Evolutionary conservation across 2,888 invertebrate species (phyloP), one percentile per base, ranked within the genome.

Genomic region (Drosophila aldrichi): DNA sequence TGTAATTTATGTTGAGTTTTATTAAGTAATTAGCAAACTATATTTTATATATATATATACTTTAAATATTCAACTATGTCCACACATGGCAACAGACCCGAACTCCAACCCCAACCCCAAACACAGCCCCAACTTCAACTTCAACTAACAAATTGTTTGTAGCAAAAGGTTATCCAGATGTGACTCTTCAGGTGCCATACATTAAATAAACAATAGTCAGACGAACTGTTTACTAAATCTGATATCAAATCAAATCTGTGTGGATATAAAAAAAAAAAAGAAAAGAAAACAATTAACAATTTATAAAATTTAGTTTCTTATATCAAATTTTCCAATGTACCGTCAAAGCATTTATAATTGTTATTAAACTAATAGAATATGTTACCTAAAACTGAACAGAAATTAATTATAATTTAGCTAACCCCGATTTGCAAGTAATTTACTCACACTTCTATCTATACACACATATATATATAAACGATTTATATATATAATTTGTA

Each of bases 291-390:
- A 60, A 68, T 6, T 16, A 36, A 36, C 36, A 36, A 36, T 36
- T 36, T 36, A 0, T 2, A 32, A 65, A 81, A 69, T 70, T 82
- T 82, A 77, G 83, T 81, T 82, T 76, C 82, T 77, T 74, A 77
- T 82, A 84, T 74, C 58, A 69, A 74, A 73, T 75, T 84, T 83
- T 87, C 82, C 89, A 88, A 89, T 90, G 88, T 88, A 88, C 88
- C 89, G 89, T 87, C 86, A 84, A 87, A 87, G 88, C 90, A 90
- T 88, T 88, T 88, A 88, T 88, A 82, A 81, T 89, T 89, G 86
- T 89, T 89, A 87, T 88, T 64, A 65, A 77, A 70, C 77, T 68
- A 77, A 74, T 74, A 79, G 85, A 65, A 72, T 71, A 76, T 70
- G 73, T 79, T 84, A 81, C 82, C 88, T 72, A 60, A 68, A 79